Base-by-base conservation (phyloP, 1,140 invertebrate genomes). In the Helicoverpa zea region DNA sequence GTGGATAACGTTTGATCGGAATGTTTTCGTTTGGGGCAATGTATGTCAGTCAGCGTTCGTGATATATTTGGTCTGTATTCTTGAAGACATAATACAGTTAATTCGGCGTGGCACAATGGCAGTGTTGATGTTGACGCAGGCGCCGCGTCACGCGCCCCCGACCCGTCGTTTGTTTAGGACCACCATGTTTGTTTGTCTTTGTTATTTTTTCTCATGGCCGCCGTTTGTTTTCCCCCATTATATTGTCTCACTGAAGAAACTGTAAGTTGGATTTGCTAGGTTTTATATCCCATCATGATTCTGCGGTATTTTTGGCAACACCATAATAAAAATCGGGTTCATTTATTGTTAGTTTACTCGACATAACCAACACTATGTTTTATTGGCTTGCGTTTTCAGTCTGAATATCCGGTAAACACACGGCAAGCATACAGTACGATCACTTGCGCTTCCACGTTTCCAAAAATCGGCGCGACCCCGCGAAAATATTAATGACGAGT, bases 401-500 rank as follows among this genome's bases (percentile, higher is more conserved):
- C 9, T 43, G 35, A 43, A 43, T 9, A 43, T 43, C 35, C 35
- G 5, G 35, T 43, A 51, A 51, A 29, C 2, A 29, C 56, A 18
- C 51, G n/a, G 18, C 35, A 11, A 61, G 35, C 43, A 43, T 43
- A 18, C 47, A 3, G 58, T 43, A 23, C 23, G 23, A 18, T 35
- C 74, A 63, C 64, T 29, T 30, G 18, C 23, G 74, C 43, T 49
- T 35, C 74, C 23, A 66, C 47, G 11, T 47, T 47, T 52, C 56
- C 56, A 54, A 77, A 29, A 18, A 58, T 14, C 35, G 35, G 5
- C 29, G n/a, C 75, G 74, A 79, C 79, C 76, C 81, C 47, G 63
- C 23, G 77, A 77, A 79, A 79, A 75, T 76, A 72, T 76, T 75
- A 82, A 76, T 82, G 49, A 35, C 54, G 43, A 75, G 63, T 68